phyloP scores from a whole-genome alignment of 30 jellyfish, hydroid and myxozoan genomes.

The Hydractinia echinata region DNA sequence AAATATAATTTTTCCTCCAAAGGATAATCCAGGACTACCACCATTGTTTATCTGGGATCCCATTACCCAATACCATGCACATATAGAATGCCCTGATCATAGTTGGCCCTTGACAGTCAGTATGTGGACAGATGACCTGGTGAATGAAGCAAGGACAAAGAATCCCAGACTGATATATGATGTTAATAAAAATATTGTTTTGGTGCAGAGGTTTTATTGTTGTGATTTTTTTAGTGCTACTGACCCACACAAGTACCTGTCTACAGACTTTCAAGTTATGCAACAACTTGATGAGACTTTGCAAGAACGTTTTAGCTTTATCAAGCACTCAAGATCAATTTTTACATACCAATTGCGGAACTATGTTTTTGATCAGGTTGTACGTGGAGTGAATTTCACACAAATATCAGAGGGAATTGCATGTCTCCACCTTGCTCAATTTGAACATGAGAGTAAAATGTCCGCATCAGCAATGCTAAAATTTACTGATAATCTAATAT shows the following conservation, averaged over 20 bases:
- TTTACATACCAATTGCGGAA: slow-evolving; percentile 3
- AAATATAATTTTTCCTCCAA: not conserved
- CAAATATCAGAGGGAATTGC: slow-evolving; percentile 28
- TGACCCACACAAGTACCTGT: slow-evolving; percentile 20
- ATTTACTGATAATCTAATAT: not conserved
- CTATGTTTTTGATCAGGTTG: slow-evolving; percentile 15
- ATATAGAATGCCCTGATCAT: not conserved
- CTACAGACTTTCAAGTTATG: slow-evolving; percentile 13
- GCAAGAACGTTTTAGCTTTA: no score
- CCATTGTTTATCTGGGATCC: not conserved
- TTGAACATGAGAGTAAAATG: not conserved
- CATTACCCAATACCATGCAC: not conserved
- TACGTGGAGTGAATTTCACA: slow-evolving; percentile 18
- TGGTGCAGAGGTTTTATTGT: slow-evolving; percentile 29
- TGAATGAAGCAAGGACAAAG: not conserved
- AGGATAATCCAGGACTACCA: not conserved
- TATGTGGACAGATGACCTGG: slow-evolving; percentile 14
- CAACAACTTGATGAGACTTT: not conserved
- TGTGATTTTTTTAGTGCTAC: not conserved
- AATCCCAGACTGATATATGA: slow-evolving; percentile 30
- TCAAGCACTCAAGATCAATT: not conserved
- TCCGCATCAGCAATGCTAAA: not conserved
- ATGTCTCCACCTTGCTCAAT: not conserved
- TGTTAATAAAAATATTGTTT: slow-evolving; percentile 11
- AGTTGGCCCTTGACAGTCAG: not conserved